phyloP scores from a whole-genome alignment of 30 jellyfish, hydroid and myxozoan genomes.

The Aurelia sp. region DNA sequence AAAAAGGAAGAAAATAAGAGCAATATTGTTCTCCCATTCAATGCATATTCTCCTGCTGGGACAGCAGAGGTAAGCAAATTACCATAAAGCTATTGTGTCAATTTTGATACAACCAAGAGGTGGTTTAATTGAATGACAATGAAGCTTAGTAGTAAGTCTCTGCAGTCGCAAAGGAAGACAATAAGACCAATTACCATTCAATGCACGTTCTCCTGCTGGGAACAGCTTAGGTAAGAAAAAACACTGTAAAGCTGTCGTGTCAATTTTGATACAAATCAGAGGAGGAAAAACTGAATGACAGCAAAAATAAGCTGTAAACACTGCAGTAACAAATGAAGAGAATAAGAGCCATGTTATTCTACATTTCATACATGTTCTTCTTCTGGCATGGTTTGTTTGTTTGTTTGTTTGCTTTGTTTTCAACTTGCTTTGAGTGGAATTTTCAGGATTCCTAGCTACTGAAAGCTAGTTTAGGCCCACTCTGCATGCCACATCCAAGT shows the following conservation, averaged over 20 bases:
- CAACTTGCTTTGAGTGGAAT: too few species aligned
- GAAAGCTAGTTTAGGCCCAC: too few species aligned
- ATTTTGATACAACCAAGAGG: too few species aligned
- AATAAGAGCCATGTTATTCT: constrained; percentile 40
- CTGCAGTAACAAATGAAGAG: constrained; percentile 38
- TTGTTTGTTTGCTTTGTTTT: too few species aligned
- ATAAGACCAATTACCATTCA: constrained; percentile 17
- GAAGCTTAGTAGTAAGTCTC: constrained; percentile 39
- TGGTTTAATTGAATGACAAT: too few species aligned
- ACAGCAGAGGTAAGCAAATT: constrained; percentile 38
- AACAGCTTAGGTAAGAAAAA: constrained; percentile 36
- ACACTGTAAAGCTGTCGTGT: background rate
- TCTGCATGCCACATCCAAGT: too few species aligned
- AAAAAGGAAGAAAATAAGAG: constrained; percentile 38
- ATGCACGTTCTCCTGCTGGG: constrained; percentile 66
- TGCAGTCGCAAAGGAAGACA: constrained; percentile 35
- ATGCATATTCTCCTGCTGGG: constrained; percentile 72
- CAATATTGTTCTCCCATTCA: constrained; percentile 61
- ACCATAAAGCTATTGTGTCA: background rate
- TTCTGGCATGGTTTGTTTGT: constrained; percentile 29
- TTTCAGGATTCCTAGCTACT: too few species aligned
- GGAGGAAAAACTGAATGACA: too few species aligned
- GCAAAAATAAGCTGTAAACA: constrained; percentile 31
- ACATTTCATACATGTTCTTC: constrained; percentile 73
- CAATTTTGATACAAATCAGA: too few species aligned